phyloP scores from a whole-genome alignment of 2,888 invertebrate genomes.

The Frankliniella fusca region DNA sequence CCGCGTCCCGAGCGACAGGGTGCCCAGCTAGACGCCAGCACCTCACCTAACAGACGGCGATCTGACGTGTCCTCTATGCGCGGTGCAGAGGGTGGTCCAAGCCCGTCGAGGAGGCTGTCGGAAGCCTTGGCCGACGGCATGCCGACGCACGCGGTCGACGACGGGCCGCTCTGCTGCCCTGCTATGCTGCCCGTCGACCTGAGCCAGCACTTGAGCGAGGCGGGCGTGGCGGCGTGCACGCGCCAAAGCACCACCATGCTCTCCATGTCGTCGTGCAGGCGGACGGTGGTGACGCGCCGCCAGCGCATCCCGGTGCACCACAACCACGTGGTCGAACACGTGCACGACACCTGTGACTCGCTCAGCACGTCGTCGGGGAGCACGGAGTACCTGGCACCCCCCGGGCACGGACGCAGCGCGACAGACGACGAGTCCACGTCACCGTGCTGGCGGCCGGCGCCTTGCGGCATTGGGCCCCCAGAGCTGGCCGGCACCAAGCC shows the following conservation, averaged over 20 bases:
- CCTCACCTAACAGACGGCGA: too few species aligned
- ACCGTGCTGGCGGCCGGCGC: slow-evolving; percentile 11
- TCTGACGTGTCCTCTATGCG: too few species aligned
- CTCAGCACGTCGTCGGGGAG: background rate
- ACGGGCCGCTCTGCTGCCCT: background rate
- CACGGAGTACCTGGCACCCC: slow-evolving; percentile 11
- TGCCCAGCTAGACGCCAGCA: background rate
- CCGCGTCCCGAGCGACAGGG: background rate
- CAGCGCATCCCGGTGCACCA: background rate
- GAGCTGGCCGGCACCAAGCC: too few species aligned
- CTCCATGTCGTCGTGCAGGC: slow-evolving; percentile 9
- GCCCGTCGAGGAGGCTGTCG: too few species aligned
- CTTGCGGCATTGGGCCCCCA: background rate
- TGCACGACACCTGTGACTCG: background rate
- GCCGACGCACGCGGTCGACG: background rate
- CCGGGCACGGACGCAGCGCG: background rate
- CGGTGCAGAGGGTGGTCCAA: too few species aligned
- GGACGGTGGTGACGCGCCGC: background rate
- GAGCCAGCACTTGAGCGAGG: background rate
- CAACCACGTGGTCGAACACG: background rate
- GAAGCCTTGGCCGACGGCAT: background rate
- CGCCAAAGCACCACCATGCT: slow-evolving; percentile 11
- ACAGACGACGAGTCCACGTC: background rate
- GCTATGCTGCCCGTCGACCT: background rate
- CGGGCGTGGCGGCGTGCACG: slow-evolving; percentile 7